Conservation (phyloP, 2,888 invertebrate genomes). For the Phalangium opilio region DNA sequence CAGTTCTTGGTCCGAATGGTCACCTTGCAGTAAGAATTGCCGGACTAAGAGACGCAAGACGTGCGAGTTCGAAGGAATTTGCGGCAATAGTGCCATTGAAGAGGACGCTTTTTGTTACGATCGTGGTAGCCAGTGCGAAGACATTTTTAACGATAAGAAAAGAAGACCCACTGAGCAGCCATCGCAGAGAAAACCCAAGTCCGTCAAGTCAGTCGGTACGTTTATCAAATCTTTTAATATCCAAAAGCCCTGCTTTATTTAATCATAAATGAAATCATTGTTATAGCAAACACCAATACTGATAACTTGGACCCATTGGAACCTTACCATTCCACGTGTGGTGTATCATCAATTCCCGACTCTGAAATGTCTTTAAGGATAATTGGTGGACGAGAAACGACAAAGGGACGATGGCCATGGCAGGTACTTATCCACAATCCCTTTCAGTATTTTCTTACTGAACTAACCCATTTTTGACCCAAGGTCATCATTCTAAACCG, state of each 20-base stretch:
- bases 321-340: too few relatives aligned
- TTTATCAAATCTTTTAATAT: too few relatives aligned
- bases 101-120: conserved; percentile 75
- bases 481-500: conserved; percentile 63
- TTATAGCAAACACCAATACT: too few relatives aligned
- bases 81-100: conserved; percentile 56
- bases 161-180: conserved; percentile 6
- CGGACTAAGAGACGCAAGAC: conserved; percentile 59
- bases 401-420: conserved; percentile 82
- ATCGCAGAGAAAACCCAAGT: background rate
- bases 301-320: too few relatives aligned
- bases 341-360: background rate
- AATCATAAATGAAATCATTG: too few relatives aligned
- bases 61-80: conserved; percentile 55
- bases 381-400: conserved; percentile 66
- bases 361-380: conserved; percentile 43
- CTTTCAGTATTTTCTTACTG: background rate
- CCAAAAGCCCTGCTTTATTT: too few relatives aligned
- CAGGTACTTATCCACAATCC: conserved; percentile 41
- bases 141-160: conserved; percentile 34
- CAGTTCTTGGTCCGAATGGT: conserved; percentile 62
- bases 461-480: conserved; percentile 3
- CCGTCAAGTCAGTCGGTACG: too few relatives aligned
- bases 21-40: conserved; percentile 59
- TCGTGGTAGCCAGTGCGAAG: conserved; percentile 63